Conservation (phyloP, 2,797 vertebrate genomes). For the Euphonia xanthogaster region DNA sequence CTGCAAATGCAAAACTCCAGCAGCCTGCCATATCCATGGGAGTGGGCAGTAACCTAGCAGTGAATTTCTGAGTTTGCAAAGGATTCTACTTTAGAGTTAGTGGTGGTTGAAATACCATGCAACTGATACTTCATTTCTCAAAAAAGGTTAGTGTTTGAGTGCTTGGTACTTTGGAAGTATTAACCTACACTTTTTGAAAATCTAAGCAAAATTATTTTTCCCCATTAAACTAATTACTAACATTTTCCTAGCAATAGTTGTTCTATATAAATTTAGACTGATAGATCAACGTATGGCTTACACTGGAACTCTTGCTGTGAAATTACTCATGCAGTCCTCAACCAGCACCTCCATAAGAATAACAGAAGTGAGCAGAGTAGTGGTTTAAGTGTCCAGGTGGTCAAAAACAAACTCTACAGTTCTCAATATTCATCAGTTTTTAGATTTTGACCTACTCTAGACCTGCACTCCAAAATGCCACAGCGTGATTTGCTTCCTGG, state of each 20-base stretch:
- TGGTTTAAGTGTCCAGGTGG: not conserved
- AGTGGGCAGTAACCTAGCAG: not conserved
- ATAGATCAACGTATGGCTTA: constrained; percentile 27
- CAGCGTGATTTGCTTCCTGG: not conserved
- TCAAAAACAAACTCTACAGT: not conserved
- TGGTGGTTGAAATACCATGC: not conserved
- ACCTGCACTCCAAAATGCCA: not conserved
- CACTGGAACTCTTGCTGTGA: constrained; percentile 9
- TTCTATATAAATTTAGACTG: not conserved
- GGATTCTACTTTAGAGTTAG: not conserved
- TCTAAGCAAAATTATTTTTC: constrained; percentile 5
- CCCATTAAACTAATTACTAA: not conserved
- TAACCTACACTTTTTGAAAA: constrained; percentile 10
- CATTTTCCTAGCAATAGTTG: constrained; percentile 2
- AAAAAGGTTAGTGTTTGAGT: not conserved
- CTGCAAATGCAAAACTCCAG: not conserved
- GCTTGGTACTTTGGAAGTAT: constrained; percentile 1
- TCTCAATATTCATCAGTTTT: not conserved
- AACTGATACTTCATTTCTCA: not conserved
- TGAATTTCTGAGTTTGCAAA: not conserved
- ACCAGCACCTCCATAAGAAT: not conserved
- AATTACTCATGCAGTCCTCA: not conserved
- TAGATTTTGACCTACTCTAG: not conserved
- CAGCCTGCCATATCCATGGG: not conserved
- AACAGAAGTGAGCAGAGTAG: not conserved